A percentile compares a stretch with the other conserved stretches of the same genome.
Evolutionary conservation across 2,888 invertebrate species (phyloP).

Genomic region (Ditylenchus weischeri): DNA sequence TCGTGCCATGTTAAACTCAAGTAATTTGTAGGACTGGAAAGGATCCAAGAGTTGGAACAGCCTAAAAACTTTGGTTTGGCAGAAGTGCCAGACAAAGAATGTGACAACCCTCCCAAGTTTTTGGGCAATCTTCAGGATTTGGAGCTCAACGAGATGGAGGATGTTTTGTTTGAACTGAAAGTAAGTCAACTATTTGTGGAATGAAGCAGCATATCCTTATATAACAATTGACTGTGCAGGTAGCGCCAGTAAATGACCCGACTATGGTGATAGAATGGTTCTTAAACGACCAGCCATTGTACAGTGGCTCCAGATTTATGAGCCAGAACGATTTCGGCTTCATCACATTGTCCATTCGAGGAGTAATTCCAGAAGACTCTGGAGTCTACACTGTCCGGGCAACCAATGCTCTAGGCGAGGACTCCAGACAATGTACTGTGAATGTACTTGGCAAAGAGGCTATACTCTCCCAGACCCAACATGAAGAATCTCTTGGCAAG

Average conservation of each 20-base stretch:
- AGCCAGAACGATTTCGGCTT: constrained; percentile 76
- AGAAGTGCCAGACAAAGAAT: constrained; percentile 45
- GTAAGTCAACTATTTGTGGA: constrained; percentile 18
- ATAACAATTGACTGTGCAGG: constrained; percentile 18
- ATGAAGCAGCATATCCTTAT: neutral
- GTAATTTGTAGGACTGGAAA: constrained; percentile 67
- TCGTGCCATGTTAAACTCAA: constrained; percentile 7
- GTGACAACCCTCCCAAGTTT: constrained; percentile 55
- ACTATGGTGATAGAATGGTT: constrained; percentile 98
- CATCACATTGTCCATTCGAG: constrained; percentile 64
- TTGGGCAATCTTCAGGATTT: constrained; percentile 50
- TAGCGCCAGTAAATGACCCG: constrained; percentile 94
- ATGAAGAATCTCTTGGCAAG: constrained; percentile 58
- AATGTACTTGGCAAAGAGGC: constrained; percentile 45
- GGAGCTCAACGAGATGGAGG: constrained; percentile 48
- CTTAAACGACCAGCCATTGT: constrained; percentile 87
- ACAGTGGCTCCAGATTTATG: constrained; percentile 60
- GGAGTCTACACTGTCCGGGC: constrained; percentile 71
- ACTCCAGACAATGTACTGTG: constrained; percentile 45
- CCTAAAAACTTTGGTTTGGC: constrained; percentile 40
- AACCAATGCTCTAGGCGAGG: constrained; percentile 46
- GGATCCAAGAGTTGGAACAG: constrained; percentile 75
- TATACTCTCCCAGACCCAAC: constrained; percentile 54
- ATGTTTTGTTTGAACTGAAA: constrained; percentile 53
- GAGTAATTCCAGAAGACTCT: constrained; percentile 82